phyloP scores from a whole-genome alignment of 2,113 vertebrate species.

The Ellobius talpinus region DNA sequence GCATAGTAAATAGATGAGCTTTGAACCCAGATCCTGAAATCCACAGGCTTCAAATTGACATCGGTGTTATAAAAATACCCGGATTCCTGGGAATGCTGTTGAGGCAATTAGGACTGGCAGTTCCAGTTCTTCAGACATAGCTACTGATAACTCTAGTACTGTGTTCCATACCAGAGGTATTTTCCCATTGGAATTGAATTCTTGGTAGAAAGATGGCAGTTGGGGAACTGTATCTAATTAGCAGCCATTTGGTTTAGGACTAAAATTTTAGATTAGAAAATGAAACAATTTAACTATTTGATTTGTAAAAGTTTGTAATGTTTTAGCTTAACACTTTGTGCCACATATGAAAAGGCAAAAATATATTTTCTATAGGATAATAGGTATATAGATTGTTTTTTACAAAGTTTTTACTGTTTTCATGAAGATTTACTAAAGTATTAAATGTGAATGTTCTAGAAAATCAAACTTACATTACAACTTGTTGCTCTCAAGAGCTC shows the following conservation, averaged over 20 bases:
- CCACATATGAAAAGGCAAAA: background rate
- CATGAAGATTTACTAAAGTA: background rate
- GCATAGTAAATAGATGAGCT: background rate
- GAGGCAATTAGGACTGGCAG: constrained; percentile 35
- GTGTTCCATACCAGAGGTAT: background rate
- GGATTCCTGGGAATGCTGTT: constrained; percentile 33
- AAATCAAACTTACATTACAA: constrained; percentile 46
- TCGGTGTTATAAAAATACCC: constrained; percentile 50
- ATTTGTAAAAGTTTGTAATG: constrained; percentile 17
- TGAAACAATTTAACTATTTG: constrained; percentile 44
- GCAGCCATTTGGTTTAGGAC: background rate
- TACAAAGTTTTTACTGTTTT: background rate
- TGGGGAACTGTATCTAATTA: constrained; percentile 35
- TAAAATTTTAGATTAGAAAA: constrained; percentile 24
- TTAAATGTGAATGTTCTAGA: constrained; percentile 38
- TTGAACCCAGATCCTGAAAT: constrained; percentile 34
- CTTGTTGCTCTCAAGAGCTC: constrained; percentile 30
- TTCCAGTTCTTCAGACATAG: background rate
- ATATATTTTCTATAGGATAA: background rate
- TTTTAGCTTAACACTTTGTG: constrained; percentile 49
- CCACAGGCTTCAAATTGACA: constrained; percentile 35
- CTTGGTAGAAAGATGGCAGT: background rate
- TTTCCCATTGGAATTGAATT: constrained; percentile 24
- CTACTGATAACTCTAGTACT: background rate
- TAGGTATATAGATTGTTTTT: background rate